Evolutionary conservation across 2,797 vertebrate genomes (phyloP), one percentile per base, ranked within the genome.

Genomic region (Octomys mimax): DNA sequence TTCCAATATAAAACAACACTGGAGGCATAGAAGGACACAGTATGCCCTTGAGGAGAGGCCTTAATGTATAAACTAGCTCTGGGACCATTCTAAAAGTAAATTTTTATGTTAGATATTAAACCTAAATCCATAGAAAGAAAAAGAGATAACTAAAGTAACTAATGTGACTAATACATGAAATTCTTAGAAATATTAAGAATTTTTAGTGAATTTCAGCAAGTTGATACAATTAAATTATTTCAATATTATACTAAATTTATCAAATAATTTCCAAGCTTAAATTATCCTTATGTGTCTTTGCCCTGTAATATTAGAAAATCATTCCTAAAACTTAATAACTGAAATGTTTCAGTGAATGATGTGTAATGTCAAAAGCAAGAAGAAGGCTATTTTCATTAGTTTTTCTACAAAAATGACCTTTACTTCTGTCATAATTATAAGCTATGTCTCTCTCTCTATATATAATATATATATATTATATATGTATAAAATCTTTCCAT

Each of bases 111-210:
- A 46, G 7, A 92, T 19, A 73, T 92, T 46, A 46, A 21, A 92
- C 80, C 19, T 36, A 81, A 93, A 92, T 92, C 33, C 11, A 52
- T 68, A 71, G 9, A 46, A 95, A 96, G 16, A 92, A 92, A 92
- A 92, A 33, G 46, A 75, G 59, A 86, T 31, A 78, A 78, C 24
- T 36, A 89, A 54, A 75, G 24, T 87, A 95, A 54, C 5, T 91
- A 68, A 42, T 61, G 31, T 79, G 42, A 89, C n/a, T 77, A 88
- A 88, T 64, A 86, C 18, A 82, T 64, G 54, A 75, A 61, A 33
- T 75, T 84, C 73, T 96, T 92, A 46, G 52, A 80, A 91, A 87
- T 87, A 77, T 0, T 70, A 26, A 92, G 22, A 84, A 46, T 82
- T 66, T 68, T 12, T 36, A 13, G 28, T 66, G 2, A 82, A 78